Base-by-base conservation (phyloP, 2,113 vertebrate species). In the Speoplatyrhinus poulsoni region DNA sequence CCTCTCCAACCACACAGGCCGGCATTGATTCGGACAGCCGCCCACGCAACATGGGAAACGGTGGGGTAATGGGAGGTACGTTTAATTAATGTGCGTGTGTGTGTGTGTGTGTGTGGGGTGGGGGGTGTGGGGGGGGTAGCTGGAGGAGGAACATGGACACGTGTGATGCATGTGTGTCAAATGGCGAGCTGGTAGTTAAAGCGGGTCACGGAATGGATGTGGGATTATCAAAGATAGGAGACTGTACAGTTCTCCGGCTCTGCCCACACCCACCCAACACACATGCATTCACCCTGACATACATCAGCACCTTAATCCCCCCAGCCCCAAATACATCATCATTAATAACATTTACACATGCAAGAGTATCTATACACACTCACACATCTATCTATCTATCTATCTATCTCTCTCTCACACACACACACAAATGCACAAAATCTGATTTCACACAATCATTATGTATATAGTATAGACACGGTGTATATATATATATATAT, bases 191-290 rank as follows among this genome's bases (percentile, higher is more conserved):
- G 62, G 63, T 58, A 65, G 36, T 41, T 80, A 74, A 89, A 90
- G 75, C 84, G 84, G 87, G 90, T 89, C 87, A 89, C 82, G 76
- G 76, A 77, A 69, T 74, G 77, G 83, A 62, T 69, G 47, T 46
- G 54, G 76, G 88, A 87, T 89, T 90, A 89, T 65, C 56, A 46
- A 48, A 82, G 85, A 19, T 76, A 62, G 62, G 56, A 69, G 67
- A 81, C 69, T 67, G 64, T 69, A 66, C 62, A 32, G 11, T 46
- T 9, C 10, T 46, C n/a, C 60, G 7, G 11, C 46, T 46, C 6
- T 12, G 16, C 61, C 4, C 15, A 58, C 17, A 26, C 32, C 1
- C 46, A 10, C 57, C 4, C 13, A n/a, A 50, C 67, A 50, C 55
- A 50, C 50, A 63, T 17, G n/a, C 66, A 46, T 9, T 41, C 53